phyloP scores from a whole-genome alignment of 2,888 invertebrate genomes.

The Callyntrura guangdongensis region DNA sequence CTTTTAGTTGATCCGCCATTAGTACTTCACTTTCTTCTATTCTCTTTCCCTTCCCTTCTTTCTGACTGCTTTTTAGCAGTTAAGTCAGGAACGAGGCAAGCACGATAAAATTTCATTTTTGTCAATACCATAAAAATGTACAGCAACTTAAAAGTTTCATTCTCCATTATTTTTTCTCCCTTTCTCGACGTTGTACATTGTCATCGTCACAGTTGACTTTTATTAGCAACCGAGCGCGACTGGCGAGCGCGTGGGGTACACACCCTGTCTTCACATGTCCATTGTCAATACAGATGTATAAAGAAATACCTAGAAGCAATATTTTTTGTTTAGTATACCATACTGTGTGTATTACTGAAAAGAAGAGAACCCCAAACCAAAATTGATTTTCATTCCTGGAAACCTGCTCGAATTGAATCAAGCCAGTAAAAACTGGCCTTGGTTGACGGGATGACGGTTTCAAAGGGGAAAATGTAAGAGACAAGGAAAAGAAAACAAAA shows the following conservation, averaged over 20 bases:
- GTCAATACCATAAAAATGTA: too few species aligned
- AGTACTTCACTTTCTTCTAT: too few species aligned
- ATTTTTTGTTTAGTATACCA: too few species aligned
- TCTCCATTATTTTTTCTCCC: neutral
- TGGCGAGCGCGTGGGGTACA: neutral
- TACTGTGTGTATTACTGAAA: conserved; percentile 12
- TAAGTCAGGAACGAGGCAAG: too few species aligned
- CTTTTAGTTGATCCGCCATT: too few species aligned
- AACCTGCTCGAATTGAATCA: conserved; percentile 34
- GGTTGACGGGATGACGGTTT: neutral
- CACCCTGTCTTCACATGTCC: too few species aligned
- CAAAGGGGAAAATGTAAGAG: neutral
- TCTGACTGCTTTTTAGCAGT: too few species aligned
- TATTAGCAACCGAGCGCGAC: too few species aligned
- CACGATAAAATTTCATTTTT: too few species aligned
- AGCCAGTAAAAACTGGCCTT: conserved; percentile 18
- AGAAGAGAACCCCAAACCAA: too few species aligned
- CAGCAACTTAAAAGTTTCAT: neutral
- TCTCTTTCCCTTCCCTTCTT: too few species aligned
- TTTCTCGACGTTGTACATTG: neutral
- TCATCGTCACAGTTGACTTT: neutral
- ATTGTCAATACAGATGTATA: neutral
- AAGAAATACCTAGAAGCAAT: too few species aligned
- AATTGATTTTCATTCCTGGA: conserved; percentile 38
- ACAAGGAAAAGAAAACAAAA: neutral